Evolutionary conservation across 2,888 invertebrate species (phyloP), one percentile per base, ranked within the genome.

Genomic region (Platycheirus albimanus): DNA sequence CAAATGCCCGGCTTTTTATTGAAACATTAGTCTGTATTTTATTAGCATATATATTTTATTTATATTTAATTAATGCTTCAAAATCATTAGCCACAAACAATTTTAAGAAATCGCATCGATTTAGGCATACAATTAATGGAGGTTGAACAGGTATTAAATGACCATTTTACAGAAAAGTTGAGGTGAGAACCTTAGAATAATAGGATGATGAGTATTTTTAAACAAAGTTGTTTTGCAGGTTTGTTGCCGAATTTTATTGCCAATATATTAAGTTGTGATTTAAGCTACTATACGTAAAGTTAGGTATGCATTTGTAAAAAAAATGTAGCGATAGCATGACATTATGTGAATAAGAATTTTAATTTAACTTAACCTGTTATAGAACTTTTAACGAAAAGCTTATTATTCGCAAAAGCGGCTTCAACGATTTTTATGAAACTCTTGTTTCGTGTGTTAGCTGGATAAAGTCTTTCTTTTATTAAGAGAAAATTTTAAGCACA

Each of bases 201-300:
- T 61, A 41, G 28, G 30, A 30, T 45, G 7, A 33, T 28, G 36
- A 45, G 43, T 61, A 43, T 61, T 61, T 45, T 19, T 61, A 61
- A 61, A 45, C 30, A 61, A 61, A 61, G 61, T 33, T 28, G 61
- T 45, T 61, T 30, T 61, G 61, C 61, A 43, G 61, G 61, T 61
- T 61, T 61, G 7, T 11, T 43, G n/a, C 45, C 30, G 2, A 45
- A 61, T 19, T 45, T 33, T 0, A 33, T 17, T 36, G 38, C 45
- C 43, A 61, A 28, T 43, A 28, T 43, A 41, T 58, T n/a, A n/a
- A n/a, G n/a, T n/a, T n/a, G n/a, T n/a, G n/a, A n/a, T n/a, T n/a
- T n/a, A n/a, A n/a, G n/a, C n/a, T n/a, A n/a, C n/a, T n/a, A n/a
- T n/a, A n/a, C n/a, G n/a, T n/a, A n/a, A n/a, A n/a, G n/a, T n/a